phyloP scores from a whole-genome alignment of 2,888 invertebrate genomes.

The Hemaris fuciformis region DNA sequence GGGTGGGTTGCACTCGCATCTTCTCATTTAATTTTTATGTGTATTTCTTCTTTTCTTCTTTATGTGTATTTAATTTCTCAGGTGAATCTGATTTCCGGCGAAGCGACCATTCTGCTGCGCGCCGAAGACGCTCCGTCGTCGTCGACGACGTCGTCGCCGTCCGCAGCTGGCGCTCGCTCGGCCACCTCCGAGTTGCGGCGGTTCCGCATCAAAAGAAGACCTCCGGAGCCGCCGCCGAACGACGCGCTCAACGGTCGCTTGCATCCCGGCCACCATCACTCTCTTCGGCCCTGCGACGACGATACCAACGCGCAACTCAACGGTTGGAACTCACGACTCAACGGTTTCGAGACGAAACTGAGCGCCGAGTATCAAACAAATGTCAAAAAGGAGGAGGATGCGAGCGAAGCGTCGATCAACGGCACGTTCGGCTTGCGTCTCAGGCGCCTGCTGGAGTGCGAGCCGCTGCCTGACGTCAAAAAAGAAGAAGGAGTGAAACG shows the following conservation, averaged over 20 bases:
- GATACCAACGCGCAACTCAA: not conserved
- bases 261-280: not conserved
- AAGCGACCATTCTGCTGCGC: constrained; percentile 62
- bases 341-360: not conserved
- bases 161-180: constrained; percentile 19
- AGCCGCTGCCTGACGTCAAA: not conserved
- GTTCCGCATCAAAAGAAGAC: constrained; percentile 32
- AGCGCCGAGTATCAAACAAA: not conserved
- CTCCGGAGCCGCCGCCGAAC: constrained; percentile 21
- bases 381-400: constrained; percentile 31
- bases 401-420: constrained; percentile 19
- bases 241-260: constrained; percentile 21
- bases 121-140: constrained; percentile 54
- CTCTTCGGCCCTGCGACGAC: not conserved
- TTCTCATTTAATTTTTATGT: not conserved
- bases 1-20: constrained; percentile 32
- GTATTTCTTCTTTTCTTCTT: not conserved
- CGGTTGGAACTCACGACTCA: constrained; percentile 2
- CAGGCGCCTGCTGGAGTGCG: constrained; percentile 40
- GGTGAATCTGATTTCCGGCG: constrained; percentile 55
- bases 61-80: constrained; percentile 21
- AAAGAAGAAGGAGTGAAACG: constrained; percentile 15
- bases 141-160: constrained; percentile 25
- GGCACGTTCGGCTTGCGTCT: constrained; percentile 35
- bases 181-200: constrained; percentile 32